Conservation (phyloP, 2,797 vertebrate genomes). For the Sebastes matsubarae region DNA sequence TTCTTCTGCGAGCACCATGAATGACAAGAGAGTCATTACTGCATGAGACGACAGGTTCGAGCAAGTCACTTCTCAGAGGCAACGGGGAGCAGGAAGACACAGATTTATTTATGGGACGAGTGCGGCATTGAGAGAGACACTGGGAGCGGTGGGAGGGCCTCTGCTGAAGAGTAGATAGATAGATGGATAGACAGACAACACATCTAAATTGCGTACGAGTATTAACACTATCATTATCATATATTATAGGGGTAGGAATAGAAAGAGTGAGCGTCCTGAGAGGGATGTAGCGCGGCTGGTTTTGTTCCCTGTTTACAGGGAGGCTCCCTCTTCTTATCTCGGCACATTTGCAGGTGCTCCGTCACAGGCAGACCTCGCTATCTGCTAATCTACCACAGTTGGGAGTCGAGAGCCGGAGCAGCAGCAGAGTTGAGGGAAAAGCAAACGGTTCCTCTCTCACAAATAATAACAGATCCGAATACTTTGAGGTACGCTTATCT, state of each 20-base stretch:
- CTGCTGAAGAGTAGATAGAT: not conserved
- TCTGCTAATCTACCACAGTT: conserved; percentile 42
- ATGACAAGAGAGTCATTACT: conserved; percentile 57
- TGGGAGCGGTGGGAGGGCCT: not conserved
- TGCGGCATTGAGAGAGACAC: not conserved
- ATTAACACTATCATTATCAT: not conserved
- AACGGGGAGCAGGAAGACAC: conserved; percentile 20
- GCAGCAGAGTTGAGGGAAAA: conserved; percentile 11
- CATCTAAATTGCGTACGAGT: not conserved
- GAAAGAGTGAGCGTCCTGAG: not conserved
- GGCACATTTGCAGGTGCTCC: conserved; percentile 44
- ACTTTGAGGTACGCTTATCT: conserved; percentile 33
- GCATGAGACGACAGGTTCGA: conserved; percentile 28
- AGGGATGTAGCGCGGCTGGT: not conserved
- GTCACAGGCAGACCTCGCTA: conserved; percentile 36
- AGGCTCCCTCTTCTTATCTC: conserved; percentile 40
- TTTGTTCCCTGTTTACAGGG: conserved; percentile 18
- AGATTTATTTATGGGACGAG: conserved; percentile 29
- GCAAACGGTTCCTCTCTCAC: conserved; percentile 12
- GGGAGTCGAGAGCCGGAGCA: conserved; percentile 21
- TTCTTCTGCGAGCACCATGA: conserved; percentile 41
- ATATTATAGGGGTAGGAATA: not conserved
- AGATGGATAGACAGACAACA: not conserved
- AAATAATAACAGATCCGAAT: conserved; percentile 20
- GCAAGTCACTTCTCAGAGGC: conserved; percentile 39